A percentile compares a stretch with the other conserved stretches of the same genome.
Evolutionary conservation across 2,113 vertebrate species (phyloP).

Genomic region (Corythoichthys intestinalis): DNA sequence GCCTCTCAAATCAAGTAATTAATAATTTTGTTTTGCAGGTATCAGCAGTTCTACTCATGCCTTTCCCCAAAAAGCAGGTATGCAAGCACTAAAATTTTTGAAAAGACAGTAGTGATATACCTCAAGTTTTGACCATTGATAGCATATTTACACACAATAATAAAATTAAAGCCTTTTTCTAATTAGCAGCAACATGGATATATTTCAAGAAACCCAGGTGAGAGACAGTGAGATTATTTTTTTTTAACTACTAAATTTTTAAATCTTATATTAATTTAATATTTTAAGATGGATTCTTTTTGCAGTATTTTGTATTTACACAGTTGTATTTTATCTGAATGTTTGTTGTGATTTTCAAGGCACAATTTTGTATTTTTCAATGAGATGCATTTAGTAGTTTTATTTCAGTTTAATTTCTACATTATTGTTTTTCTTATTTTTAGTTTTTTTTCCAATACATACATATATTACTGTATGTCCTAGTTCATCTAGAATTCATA

Average conservation of each 20-base stretch:
- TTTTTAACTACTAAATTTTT: background rate
- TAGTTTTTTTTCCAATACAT: too few species aligned
- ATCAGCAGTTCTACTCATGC: background rate
- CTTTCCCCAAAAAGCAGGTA: background rate
- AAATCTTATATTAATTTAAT: background rate
- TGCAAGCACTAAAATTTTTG: background rate
- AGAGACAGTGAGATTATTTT: background rate
- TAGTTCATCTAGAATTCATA: too few species aligned
- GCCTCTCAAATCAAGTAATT: background rate
- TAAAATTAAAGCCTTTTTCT: background rate
- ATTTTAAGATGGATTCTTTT: background rate
- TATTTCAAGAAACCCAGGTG: slow-evolving; percentile 2
- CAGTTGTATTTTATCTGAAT: background rate
- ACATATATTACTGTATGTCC: too few species aligned
- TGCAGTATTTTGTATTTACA: background rate
- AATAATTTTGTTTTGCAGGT: background rate
- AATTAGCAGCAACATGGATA: slow-evolving; percentile 29
- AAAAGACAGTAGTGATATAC: background rate
- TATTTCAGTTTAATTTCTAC: background rate
- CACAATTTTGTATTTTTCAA: background rate
- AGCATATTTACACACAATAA: background rate
- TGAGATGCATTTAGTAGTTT: background rate
- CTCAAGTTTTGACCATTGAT: too few species aligned
- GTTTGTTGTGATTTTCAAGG: background rate
- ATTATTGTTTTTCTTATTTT: background rate